Base-by-base conservation (phyloP, 2,888 invertebrate species). In the Salticus scenicus region DNA sequence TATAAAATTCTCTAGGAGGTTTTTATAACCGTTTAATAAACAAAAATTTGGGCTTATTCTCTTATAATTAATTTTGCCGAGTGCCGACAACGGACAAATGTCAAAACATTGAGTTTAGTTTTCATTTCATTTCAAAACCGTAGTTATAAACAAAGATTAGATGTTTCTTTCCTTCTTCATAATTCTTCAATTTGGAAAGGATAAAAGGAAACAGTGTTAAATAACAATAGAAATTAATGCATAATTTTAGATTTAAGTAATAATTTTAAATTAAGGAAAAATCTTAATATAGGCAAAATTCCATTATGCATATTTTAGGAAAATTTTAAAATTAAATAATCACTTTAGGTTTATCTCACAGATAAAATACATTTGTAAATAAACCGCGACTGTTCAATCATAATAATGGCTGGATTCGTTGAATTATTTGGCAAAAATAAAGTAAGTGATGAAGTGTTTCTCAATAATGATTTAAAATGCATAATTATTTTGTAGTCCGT, bases 381-480 rank as follows among this genome's bases (percentile, higher is more conserved):
- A 82, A 82, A 82, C 82, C 82, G 75, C 66, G 42, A 17, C 24
- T 51, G 14, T 42, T 75, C 33, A 47, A 64, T 66, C 71, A 64
- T 57, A 37, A 28, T 47, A 20, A 83, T 83, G 83, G 83, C 83
- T 73, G 83, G 77, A 17, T 73, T 83, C 69, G 83, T 77, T 57
- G 83, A 83, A 33, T 83, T 83, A 27, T 83, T 83, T 67, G 83
- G 83, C 7, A 83, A 83, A 72, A 77, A 72, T 31, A 83, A 83
- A 28, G 83, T 77, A 67, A 67, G 27, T 24, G 4, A n/a, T n/a
- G n/a, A n/a, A n/a, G n/a, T n/a, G n/a, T n/a, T n/a, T n/a, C n/a
- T n/a, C n/a, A n/a, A n/a, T n/a, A n/a, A n/a, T n/a, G n/a, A n/a
- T n/a, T n/a, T n/a, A n/a, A n/a, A n/a, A n/a, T n/a, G n/a, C n/a